Evolutionary conservation across 2,797 vertebrate genomes (phyloP).

Genomic region (Leucoraja ocellata): DNA sequence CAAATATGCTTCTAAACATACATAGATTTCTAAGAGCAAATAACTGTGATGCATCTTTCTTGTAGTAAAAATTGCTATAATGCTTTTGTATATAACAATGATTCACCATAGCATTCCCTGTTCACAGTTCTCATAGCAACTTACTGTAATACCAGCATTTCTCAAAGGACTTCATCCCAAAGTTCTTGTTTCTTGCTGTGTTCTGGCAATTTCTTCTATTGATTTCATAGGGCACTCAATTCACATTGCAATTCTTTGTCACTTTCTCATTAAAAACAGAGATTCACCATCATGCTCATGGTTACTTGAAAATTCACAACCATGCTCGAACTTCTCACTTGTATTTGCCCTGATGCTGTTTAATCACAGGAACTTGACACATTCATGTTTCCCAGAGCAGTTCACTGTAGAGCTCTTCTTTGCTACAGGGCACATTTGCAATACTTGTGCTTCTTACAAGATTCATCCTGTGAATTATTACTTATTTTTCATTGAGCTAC

Average conservation of each 20-base stretch:
- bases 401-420: not conserved
- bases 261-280: conserved; percentile 32
- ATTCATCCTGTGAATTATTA: not conserved
- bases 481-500: conserved; percentile 22
- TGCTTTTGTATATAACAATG: not conserved
- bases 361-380: conserved; percentile 1
- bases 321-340: not conserved
- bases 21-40: not conserved
- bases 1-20: not conserved
- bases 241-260: conserved; percentile 16
- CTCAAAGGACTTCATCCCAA: not conserved
- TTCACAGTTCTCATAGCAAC: conserved; percentile 8
- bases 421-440: not conserved
- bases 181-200: not conserved
- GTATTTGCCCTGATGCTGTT: not conserved
- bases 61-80: not conserved
- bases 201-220: conserved; percentile 14
- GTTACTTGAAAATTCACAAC: conserved; percentile 12
- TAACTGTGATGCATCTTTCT: not conserved
- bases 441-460: conserved; percentile 10
- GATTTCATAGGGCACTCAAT: not conserved
- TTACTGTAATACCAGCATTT: not conserved
- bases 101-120: not conserved
- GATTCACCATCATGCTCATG: not conserved
- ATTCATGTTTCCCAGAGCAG: not conserved